phyloP scores from a whole-genome alignment of 2,888 invertebrate species.

The Drosophila hamatofila region DNA sequence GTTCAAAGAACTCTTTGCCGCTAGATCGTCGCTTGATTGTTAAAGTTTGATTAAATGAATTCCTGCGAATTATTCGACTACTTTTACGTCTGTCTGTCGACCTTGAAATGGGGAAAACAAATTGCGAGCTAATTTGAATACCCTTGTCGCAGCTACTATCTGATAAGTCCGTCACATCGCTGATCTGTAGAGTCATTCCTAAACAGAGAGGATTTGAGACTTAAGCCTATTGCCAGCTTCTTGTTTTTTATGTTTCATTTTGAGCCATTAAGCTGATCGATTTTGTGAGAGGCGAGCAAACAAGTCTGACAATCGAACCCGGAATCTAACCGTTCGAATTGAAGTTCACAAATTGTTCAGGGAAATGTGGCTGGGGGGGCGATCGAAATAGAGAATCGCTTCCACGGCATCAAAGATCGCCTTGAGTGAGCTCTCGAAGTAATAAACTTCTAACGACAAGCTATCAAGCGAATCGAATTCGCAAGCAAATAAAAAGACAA shows the following conservation, averaged over 20 bases:
- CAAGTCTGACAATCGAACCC: slow-evolving; percentile 54
- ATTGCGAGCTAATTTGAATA: slow-evolving; percentile 42
- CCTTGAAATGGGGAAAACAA: slow-evolving; percentile 41
- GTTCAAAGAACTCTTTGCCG: slow-evolving; percentile 56
- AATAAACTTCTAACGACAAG: slow-evolving; percentile 64
- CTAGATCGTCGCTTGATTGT: slow-evolving; percentile 28
- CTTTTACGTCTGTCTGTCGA: slow-evolving; percentile 36
- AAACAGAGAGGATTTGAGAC: neutral
- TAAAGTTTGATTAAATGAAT: slow-evolving; percentile 39
- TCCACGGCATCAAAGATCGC: slow-evolving; percentile 23
- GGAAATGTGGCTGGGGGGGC: neutral
- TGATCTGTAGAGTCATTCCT: neutral
- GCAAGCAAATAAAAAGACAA: slow-evolving; percentile 15
- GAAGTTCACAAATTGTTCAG: slow-evolving; percentile 58
- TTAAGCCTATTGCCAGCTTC: neutral
- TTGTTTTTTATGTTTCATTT: slow-evolving; percentile 13
- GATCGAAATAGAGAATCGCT: slow-evolving; percentile 31
- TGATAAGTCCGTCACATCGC: slow-evolving; percentile 19
- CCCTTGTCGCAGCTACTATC: slow-evolving; percentile 7
- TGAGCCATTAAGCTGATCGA: slow-evolving; percentile 51
- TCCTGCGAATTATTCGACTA: slow-evolving; percentile 31
- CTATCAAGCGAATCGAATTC: slow-evolving; percentile 38
- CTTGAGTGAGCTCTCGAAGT: slow-evolving; percentile 60
- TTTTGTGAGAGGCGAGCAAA: slow-evolving; percentile 47
- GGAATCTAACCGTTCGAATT: slow-evolving; percentile 61